Percentiles rank a stretch among this genome's conserved stretches.
Conservation (phyloP, 2,888 invertebrate species). For the Drosophila atripex region DNA sequence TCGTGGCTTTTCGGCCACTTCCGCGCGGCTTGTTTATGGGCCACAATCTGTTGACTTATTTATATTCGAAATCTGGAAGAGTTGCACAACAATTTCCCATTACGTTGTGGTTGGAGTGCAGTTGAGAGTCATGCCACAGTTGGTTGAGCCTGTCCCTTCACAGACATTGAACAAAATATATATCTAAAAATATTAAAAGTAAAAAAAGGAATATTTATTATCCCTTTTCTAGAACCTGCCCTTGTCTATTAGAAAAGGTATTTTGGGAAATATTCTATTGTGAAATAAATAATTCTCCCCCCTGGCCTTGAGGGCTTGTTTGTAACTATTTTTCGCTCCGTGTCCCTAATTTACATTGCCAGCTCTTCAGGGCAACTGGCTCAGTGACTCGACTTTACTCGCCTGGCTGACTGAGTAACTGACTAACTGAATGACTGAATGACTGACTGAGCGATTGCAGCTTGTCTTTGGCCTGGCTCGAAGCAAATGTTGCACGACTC, state of each 20-base stretch:
- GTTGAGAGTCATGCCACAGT: constrained; percentile 53
- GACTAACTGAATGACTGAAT: constrained; percentile 36
- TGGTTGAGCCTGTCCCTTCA: constrained; percentile 34
- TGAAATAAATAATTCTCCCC: too few relatives aligned
- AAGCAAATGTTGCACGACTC: constrained; percentile 72
- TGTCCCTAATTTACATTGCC: constrained; percentile 76
- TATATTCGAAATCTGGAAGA: constrained; percentile 34
- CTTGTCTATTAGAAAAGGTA: background rate
- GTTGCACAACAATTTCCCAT: constrained; percentile 52
- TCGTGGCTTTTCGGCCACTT: constrained; percentile 43
- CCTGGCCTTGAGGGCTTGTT: background rate
- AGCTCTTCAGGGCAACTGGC: constrained; percentile 56
- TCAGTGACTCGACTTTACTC: constrained; percentile 36
- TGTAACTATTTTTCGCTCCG: constrained; percentile 39
- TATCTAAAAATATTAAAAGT: background rate
- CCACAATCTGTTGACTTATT: constrained; percentile 44
- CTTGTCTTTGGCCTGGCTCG: constrained; percentile 57
- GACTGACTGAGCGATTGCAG: constrained; percentile 64
- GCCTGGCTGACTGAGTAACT: constrained; percentile 37
- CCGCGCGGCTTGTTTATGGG: constrained; percentile 62
- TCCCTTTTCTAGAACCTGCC: background rate
- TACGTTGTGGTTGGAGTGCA: constrained; percentile 75
- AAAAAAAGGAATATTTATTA: background rate
- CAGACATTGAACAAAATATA: constrained; percentile 6
- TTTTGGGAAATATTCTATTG: too few relatives aligned